These are phyloP conservation scores for Ditylenchus dipsaci DNA, from an alignment of 1,140 invertebrate species.

Conservation along the genomic window DNA sequence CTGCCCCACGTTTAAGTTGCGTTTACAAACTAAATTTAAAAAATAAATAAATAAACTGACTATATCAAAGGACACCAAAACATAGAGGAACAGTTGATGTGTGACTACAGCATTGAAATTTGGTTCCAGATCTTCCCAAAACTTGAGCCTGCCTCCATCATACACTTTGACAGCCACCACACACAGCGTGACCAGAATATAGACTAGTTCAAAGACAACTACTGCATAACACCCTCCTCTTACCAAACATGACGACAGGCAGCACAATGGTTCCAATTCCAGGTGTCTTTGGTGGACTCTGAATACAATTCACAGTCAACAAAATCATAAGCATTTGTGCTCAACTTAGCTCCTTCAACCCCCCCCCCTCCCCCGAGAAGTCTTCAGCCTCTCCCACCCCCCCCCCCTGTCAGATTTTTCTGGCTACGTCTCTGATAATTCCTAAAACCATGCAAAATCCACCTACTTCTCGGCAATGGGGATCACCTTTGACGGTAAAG, in stretches of 20 bases:
- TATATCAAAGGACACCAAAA: not conserved
- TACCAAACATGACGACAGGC: conserved; percentile 19
- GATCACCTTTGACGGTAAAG: no score
- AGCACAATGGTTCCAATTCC: conserved; percentile 24
- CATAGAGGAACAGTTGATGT: not conserved
- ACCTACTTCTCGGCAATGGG: no score
- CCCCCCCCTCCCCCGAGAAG: no score
- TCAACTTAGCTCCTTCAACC: no score
- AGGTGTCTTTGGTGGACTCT: conserved; percentile 22
- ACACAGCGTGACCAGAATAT: conserved; percentile 1
- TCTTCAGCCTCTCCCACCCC: no score
- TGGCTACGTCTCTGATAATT: no score
- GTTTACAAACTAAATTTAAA: not conserved
- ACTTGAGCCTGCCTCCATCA: not conserved
- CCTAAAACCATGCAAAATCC: no score
- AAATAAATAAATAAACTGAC: not conserved
- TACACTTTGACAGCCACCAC: conserved; percentile 9
- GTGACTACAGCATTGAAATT: not conserved
- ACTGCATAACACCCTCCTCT: conserved; percentile 10
- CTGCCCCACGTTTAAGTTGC: not conserved
- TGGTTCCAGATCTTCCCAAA: not conserved
- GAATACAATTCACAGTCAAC: not conserved
- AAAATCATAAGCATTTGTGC: no score
- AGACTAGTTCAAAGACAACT: conserved; percentile 8
- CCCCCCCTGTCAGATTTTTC: no score